phyloP scores from a whole-genome alignment of 1,140 invertebrate species.

The Halyomorpha halys region DNA sequence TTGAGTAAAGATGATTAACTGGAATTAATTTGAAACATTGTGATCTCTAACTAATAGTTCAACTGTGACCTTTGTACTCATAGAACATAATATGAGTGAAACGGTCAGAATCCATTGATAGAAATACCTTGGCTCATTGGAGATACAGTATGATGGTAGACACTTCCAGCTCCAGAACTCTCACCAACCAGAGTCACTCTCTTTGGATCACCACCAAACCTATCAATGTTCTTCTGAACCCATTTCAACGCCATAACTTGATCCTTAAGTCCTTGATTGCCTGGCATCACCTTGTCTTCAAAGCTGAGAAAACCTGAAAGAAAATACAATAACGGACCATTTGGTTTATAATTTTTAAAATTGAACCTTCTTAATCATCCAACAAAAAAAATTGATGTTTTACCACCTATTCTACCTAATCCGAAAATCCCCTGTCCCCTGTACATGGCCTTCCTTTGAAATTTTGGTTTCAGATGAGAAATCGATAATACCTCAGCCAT shows the following conservation, averaged over 20 bases:
- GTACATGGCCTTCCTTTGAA: too few species aligned
- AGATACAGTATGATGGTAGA: conserved; percentile 25
- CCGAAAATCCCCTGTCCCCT: too few species aligned
- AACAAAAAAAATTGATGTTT: too few species aligned
- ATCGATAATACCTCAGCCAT: too few species aligned
- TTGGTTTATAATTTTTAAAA: too few species aligned
- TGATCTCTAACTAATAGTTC: not conserved
- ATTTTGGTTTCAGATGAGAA: too few species aligned
- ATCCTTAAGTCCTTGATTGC: conserved; percentile 29
- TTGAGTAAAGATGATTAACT: not conserved
- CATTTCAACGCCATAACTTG: conserved; percentile 26
- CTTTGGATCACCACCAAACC: conserved; percentile 25
- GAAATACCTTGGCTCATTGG: conserved; percentile 23
- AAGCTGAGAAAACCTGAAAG: conserved; percentile 25
- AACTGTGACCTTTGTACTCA: too few species aligned
- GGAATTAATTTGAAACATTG: not conserved
- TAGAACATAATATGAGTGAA: too few species aligned
- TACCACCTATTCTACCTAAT: too few species aligned
- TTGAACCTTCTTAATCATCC: too few species aligned
- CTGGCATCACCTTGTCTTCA: conserved; percentile 27
- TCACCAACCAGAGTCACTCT: conserved; percentile 25
- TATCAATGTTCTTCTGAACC: conserved; percentile 26
- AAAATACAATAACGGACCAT: too few species aligned
- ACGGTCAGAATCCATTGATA: too few species aligned
- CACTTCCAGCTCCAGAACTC: conserved; percentile 25